phyloP scores from a whole-genome alignment of 2,113 vertebrate genomes.

The Oncorhynchus gorbuscha region DNA sequence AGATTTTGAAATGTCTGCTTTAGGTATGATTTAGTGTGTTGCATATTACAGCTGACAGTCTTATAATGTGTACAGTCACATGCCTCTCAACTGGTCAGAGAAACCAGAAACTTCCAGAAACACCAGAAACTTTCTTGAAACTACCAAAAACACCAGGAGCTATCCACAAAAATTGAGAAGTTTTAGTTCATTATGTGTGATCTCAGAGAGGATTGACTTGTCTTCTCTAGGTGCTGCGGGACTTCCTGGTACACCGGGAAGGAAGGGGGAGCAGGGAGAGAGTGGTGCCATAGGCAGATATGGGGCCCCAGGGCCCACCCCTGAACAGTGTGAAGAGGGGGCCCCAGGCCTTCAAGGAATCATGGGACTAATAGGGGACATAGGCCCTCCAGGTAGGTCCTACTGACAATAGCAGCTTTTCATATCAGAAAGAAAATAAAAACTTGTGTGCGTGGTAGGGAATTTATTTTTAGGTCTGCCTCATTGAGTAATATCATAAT shows the following conservation, averaged over 20 bases:
- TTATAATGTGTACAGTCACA: too few species aligned
- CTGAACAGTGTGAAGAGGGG: constrained; percentile 39
- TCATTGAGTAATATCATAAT: neutral
- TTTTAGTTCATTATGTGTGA: neutral
- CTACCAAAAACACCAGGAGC: neutral
- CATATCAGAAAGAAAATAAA: too few species aligned
- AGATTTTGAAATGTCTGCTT: too few species aligned
- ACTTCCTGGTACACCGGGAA: constrained; percentile 35
- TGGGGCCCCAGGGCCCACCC: constrained; percentile 37
- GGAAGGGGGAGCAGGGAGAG: constrained; percentile 49
- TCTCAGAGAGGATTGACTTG: neutral
- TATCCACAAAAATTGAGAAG: neutral
- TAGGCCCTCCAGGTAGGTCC: constrained; percentile 47
- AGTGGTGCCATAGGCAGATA: constrained; percentile 36
- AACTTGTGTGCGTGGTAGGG: too few species aligned
- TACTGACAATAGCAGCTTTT: constrained; percentile 6
- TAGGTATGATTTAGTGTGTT: too few species aligned
- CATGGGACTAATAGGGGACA: constrained; percentile 40
- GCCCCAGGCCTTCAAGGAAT: constrained; percentile 43
- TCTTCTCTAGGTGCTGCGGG: constrained; percentile 44
- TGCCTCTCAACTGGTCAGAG: too few species aligned
- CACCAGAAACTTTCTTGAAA: too few species aligned
- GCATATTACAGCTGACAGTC: too few species aligned
- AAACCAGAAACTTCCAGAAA: too few species aligned
- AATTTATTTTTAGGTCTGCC: too few species aligned